Evolutionary conservation across 2,797 vertebrate genomes (phyloP).

Genomic region (Chaetophractus vellerosus): DNA sequence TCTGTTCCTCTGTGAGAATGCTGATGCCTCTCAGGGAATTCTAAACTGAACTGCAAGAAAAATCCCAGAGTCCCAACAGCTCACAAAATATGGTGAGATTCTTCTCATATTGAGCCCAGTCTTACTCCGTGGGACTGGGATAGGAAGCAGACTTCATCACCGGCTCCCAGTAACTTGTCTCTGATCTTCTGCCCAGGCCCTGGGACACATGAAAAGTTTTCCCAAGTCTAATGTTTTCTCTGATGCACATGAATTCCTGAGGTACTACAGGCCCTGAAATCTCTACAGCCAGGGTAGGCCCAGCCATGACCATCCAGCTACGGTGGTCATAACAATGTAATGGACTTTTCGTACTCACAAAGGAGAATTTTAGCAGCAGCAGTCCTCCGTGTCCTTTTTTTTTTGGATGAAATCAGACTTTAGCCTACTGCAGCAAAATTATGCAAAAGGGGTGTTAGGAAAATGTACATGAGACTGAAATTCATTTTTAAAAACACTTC

Average conservation of each 20-base stretch:
- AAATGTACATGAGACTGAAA: background rate
- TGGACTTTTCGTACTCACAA: background rate
- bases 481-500: background rate
- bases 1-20: background rate
- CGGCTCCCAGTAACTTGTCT: background rate
- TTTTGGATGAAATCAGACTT: background rate
- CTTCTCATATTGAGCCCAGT: background rate
- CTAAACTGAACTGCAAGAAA: background rate
- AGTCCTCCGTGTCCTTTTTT: background rate
- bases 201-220: background rate
- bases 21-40: background rate
- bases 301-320: background rate
- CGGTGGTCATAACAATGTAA: background rate
- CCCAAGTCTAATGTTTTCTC: background rate
- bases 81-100: no score
- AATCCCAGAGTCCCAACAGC: rapidly evolving
- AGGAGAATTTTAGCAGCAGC: background rate
- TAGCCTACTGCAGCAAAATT: background rate
- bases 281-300: no score
- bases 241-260: background rate
- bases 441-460: background rate
- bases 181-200: background rate
- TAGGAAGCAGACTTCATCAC: background rate
- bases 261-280: rapidly evolving
- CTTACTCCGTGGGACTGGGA: background rate